Evolutionary conservation across 1,140 invertebrate genomes (phyloP).

Genomic region (Saccostrea echinata): DNA sequence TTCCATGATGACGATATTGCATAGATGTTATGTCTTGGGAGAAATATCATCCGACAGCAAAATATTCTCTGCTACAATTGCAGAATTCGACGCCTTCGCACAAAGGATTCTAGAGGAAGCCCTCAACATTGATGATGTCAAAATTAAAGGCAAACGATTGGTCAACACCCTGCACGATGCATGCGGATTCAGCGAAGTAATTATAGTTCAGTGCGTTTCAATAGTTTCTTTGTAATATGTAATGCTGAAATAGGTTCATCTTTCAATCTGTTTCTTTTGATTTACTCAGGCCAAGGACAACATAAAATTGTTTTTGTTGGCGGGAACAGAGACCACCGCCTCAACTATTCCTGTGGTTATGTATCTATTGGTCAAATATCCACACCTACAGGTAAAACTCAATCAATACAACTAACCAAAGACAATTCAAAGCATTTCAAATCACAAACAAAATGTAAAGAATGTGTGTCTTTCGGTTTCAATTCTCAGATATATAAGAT

Average conservation of each 20-base stretch:
- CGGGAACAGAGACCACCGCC: constrained; percentile 68
- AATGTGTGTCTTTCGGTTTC: too few species aligned
- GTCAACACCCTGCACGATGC: constrained; percentile 62
- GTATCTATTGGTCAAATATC: constrained; percentile 60
- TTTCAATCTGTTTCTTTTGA: too few species aligned
- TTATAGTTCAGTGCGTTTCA: too few species aligned
- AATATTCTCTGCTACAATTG: constrained; percentile 59
- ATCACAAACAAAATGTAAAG: too few species aligned
- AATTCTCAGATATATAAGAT: too few species aligned
- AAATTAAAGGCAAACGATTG: constrained; percentile 54
- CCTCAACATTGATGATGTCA: constrained; percentile 54
- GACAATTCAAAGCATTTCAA: too few species aligned
- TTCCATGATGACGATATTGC: constrained; percentile 65
- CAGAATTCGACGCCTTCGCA: constrained; percentile 60
- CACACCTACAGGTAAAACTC: constrained; percentile 59
- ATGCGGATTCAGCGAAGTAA: constrained; percentile 66
- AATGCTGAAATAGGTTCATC: too few species aligned
- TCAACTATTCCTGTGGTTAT: constrained; percentile 65
- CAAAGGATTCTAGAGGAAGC: constrained; percentile 60
- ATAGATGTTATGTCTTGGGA: constrained; percentile 63
- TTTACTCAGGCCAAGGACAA: constrained; percentile 65
- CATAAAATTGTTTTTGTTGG: constrained; percentile 69
- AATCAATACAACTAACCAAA: not conserved
- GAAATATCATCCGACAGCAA: constrained; percentile 59
- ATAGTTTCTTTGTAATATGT: too few species aligned